These are phyloP conservation scores for Melanotus villosus DNA, from an alignment of 2,888 invertebrate species.

Conservation along the genomic window DNA sequence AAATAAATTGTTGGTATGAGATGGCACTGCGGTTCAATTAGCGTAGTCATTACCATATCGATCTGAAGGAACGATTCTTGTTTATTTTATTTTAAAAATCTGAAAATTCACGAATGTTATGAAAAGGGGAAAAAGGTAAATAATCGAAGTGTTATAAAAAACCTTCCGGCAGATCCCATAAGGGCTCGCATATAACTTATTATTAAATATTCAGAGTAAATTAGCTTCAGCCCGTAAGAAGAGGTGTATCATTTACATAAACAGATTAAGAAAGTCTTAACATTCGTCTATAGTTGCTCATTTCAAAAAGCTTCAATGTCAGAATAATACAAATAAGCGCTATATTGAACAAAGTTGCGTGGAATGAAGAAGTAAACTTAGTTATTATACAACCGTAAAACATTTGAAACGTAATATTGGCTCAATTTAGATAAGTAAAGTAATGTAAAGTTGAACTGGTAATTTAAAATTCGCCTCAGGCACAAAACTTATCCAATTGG, in stretches of 20 bases:
- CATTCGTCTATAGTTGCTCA: background rate
- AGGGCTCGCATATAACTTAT: no score
- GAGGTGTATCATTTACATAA: background rate
- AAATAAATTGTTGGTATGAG: no score
- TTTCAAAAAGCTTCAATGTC: conserved; percentile 7
- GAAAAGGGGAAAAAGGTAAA: no score
- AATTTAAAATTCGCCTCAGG: conserved; percentile 69
- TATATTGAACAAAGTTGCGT: conserved; percentile 26
- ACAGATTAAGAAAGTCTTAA: background rate
- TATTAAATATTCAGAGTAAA: no score
- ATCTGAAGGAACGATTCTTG: no score
- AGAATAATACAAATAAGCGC: conserved; percentile 10
- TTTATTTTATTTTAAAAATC: no score
- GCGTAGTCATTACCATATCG: no score
- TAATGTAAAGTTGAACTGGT: conserved; percentile 67
- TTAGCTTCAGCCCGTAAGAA: no score
- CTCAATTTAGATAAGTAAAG: conserved; percentile 69
- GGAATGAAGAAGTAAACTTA: conserved; percentile 56
- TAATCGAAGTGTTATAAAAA: no score
- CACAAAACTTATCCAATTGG: conserved; percentile 68
- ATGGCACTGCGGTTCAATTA: no score
- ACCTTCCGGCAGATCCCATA: no score
- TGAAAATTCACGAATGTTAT: no score
- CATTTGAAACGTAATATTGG: conserved; percentile 65
- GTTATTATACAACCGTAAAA: conserved; percentile 65